Conservation (phyloP, 2,797 vertebrate genomes). For the Cynodonichthys magdalenae region DNA sequence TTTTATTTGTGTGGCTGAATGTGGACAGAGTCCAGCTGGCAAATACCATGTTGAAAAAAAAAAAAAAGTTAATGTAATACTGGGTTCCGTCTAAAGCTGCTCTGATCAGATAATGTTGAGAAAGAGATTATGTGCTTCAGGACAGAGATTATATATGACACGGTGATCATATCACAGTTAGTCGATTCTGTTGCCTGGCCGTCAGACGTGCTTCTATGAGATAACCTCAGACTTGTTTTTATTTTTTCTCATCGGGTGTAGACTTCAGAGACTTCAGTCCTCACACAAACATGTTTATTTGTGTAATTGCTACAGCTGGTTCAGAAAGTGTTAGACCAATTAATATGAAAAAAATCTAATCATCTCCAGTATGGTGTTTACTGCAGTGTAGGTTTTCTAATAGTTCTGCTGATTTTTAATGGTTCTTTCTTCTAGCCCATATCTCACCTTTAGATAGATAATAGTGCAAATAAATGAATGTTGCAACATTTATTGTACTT, state of each 20-base stretch:
- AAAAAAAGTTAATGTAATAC: constrained; percentile 29
- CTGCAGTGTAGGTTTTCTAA: too few relatives aligned
- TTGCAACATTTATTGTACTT: too few relatives aligned
- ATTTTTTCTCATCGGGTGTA: constrained; percentile 7
- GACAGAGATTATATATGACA: constrained; percentile 1
- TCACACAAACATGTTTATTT: background rate
- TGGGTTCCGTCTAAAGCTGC: constrained; percentile 11
- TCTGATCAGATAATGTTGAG: constrained; percentile 1
- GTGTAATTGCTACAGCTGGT: background rate
- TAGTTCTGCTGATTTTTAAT: too few relatives aligned
- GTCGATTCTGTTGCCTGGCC: background rate
- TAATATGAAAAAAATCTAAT: background rate
- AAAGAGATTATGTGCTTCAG: background rate
- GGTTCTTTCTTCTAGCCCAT: too few relatives aligned
- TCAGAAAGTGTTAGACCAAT: background rate
- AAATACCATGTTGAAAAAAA: constrained; percentile 2
- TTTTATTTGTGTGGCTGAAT: constrained; percentile 36
- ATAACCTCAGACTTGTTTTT: constrained; percentile 8
- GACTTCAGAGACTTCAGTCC: background rate
- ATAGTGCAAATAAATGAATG: too few relatives aligned
- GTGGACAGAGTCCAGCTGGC: constrained; percentile 59
- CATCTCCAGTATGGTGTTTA: background rate
- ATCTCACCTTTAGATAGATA: too few relatives aligned
- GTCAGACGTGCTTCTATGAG: constrained; percentile 1
- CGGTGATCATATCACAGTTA: background rate